A percentile compares a stretch with the other conserved stretches of the same genome.
phyloP scores from a whole-genome alignment of 2,113 vertebrate genomes.

The Rhynchomys soricoides region DNA sequence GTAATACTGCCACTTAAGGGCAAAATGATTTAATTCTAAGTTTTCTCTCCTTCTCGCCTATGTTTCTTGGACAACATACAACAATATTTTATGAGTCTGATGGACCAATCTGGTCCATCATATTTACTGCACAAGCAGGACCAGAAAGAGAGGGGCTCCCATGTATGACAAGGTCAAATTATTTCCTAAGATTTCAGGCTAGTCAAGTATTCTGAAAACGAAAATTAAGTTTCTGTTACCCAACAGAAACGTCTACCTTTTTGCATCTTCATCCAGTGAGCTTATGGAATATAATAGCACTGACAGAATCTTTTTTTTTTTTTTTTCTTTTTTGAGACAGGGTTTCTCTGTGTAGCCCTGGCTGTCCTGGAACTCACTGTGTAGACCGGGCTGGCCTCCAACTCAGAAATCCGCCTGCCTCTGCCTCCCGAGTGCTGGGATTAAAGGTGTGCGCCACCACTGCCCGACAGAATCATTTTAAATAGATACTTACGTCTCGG shows the following conservation, averaged over 20 bases:
- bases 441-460: no score
- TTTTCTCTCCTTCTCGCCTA: background rate
- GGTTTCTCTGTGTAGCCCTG: no score
- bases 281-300: background rate
- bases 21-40: conserved; percentile 34
- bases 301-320: conserved; percentile 28
- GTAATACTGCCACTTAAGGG: conserved; percentile 8
- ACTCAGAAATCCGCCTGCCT: no score
- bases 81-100: conserved; percentile 30
- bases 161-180: background rate
- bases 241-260: no score
- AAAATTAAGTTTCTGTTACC: conserved; percentile 27
- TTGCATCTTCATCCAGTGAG: background rate
- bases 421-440: no score
- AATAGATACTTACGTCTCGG: conserved; percentile 91
- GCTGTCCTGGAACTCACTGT: no score
- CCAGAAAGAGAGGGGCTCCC: background rate
- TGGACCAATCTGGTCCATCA: background rate
- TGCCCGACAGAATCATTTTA: conserved; percentile 32
- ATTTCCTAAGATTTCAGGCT: conserved; percentile 1
- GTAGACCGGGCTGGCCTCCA: no score
- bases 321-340: no score
- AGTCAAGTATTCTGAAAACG: background rate
- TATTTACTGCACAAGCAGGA: background rate
- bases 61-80: conserved; percentile 33